phyloP scores from a whole-genome alignment of 2,113 vertebrate genomes.

The Gambusia holbrooki region DNA sequence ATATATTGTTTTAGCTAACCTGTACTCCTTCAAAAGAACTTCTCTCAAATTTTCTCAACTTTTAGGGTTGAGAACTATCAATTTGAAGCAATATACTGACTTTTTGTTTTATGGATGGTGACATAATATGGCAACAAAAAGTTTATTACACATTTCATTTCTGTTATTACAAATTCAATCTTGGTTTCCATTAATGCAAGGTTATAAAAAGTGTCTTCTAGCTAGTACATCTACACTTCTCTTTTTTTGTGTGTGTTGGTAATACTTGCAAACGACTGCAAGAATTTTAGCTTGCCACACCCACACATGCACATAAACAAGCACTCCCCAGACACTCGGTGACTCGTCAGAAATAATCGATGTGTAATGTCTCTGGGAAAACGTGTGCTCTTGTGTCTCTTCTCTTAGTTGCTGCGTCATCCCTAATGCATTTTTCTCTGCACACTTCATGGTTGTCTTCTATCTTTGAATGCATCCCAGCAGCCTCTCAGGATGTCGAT shows the following conservation, averaged over 20 bases:
- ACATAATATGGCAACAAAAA: too few relatives aligned
- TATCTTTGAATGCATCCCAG: constrained; percentile 5
- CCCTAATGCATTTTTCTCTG: not conserved
- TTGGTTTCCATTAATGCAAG: not conserved
- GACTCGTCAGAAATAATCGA: constrained; percentile 26
- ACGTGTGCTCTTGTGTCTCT: constrained; percentile 15
- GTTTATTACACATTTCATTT: too few relatives aligned
- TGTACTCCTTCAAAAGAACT: too few relatives aligned
- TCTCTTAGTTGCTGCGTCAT: constrained; percentile 32
- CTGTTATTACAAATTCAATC: not conserved
- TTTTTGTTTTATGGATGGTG: too few relatives aligned
- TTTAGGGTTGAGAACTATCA: too few relatives aligned
- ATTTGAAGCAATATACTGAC: too few relatives aligned
- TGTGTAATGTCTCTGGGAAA: constrained; percentile 24
- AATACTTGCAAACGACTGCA: not conserved
- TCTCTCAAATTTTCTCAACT: too few relatives aligned
- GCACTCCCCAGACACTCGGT: constrained; percentile 15
- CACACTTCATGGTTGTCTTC: constrained; percentile 43
- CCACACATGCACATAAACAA: constrained; percentile 3
- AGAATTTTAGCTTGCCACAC: constrained; percentile 9
- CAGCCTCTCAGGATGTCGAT: constrained; percentile 16
- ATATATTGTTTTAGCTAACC: too few relatives aligned
- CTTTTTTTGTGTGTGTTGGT: not conserved
- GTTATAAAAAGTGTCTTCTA: not conserved
- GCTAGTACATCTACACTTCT: not conserved